phyloP scores from a whole-genome alignment of 2,888 invertebrate species.

The Teinopalpus imperialis region DNA sequence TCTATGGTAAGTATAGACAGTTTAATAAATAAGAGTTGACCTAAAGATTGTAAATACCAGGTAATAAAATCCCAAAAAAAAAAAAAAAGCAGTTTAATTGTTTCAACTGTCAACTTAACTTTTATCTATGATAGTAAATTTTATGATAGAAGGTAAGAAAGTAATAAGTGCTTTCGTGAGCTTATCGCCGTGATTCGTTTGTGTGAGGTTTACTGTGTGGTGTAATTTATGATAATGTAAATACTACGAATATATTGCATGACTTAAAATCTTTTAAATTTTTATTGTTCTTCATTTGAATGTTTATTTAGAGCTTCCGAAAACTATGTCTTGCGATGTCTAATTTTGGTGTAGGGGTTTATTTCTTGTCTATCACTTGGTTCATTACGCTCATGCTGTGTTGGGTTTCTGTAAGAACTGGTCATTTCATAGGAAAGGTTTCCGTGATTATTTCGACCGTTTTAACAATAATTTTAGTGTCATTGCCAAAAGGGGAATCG shows the following conservation, averaged over 20 bases:
- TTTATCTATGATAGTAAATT: too few species aligned
- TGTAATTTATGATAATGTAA: slow-evolving; percentile 13
- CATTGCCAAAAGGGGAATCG: slow-evolving; percentile 81
- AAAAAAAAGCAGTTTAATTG: slow-evolving; percentile 7
- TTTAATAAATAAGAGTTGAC: too few species aligned
- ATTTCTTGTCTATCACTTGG: slow-evolving; percentile 85
- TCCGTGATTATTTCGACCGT: slow-evolving; percentile 77
- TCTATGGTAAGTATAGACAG: too few species aligned
- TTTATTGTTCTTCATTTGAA: neutral
- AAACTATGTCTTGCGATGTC: slow-evolving; percentile 42
- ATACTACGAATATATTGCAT: slow-evolving; percentile 14
- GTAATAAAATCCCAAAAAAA: too few species aligned
- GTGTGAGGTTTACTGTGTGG: slow-evolving; percentile 5
- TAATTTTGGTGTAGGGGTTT: slow-evolving; percentile 85
- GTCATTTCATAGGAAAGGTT: slow-evolving; percentile 84
- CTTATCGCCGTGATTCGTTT: neutral
- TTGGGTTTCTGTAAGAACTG: slow-evolving; percentile 84
- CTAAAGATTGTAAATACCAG: too few species aligned
- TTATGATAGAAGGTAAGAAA: too few species aligned
- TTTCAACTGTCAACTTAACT: slow-evolving; percentile 4
- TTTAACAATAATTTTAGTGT: slow-evolving; percentile 81
- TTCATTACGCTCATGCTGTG: slow-evolving; percentile 83
- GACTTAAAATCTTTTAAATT: slow-evolving; percentile 1
- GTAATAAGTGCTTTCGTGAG: too few species aligned
- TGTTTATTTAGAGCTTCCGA: slow-evolving; percentile 12